Evolutionary conservation across 2,113 vertebrate species (phyloP).

Genomic region (Monarcha castaneiventris): DNA sequence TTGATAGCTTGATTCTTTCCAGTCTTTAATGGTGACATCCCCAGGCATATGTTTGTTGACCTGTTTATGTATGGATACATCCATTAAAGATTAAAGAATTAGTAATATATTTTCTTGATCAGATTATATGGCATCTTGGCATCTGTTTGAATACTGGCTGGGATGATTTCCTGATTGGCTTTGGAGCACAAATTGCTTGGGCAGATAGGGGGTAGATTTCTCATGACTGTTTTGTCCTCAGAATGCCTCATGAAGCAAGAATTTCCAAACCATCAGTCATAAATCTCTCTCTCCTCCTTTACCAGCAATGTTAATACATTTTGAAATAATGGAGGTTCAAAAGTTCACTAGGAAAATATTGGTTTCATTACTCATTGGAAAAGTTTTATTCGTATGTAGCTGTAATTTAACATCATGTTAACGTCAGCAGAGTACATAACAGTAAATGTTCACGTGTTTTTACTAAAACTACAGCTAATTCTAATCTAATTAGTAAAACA

Average conservation of each 20-base stretch:
- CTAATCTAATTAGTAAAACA: neutral
- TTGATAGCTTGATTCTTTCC: neutral
- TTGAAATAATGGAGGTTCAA: slow-evolving; percentile 5
- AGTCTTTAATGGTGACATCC: neutral
- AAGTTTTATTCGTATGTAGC: neutral
- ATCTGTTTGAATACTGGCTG: neutral
- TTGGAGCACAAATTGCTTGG: neutral
- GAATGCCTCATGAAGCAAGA: neutral
- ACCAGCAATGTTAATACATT: neutral
- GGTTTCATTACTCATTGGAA: neutral
- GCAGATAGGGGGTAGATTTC: neutral
- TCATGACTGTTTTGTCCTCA: neutral
- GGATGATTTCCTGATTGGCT: neutral
- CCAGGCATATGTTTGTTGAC: neutral
- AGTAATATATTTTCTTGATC: neutral
- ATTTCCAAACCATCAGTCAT: slow-evolving; percentile 1
- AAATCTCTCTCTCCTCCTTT: neutral
- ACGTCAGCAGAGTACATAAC: neutral
- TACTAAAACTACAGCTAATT: neutral
- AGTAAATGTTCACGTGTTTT: neutral
- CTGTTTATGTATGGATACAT: neutral
- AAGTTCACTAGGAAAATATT: slow-evolving; percentile 30
- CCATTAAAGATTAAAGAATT: neutral
- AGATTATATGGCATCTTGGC: neutral
- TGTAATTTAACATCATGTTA: neutral